These are phyloP conservation scores for Procavia capensis DNA, from an alignment of 2,113 vertebrate species.

Conservation along the genomic window DNA sequence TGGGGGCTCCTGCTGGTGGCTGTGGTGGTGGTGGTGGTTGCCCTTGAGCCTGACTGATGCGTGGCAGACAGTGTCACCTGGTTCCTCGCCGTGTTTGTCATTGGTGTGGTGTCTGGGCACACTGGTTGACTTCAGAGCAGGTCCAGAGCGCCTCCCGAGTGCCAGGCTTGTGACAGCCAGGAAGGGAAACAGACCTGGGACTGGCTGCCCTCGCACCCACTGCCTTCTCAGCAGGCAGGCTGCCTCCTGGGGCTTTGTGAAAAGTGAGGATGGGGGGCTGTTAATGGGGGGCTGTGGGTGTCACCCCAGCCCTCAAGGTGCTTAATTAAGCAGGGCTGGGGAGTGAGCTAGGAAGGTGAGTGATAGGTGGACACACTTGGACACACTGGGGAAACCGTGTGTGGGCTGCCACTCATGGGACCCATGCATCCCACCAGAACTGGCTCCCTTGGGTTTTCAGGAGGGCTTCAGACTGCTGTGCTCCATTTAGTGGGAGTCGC, in stretches of 20 bases:
- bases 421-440: too few species aligned
- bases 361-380: too few species aligned
- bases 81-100: neutral
- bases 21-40: neutral
- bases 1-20: neutral
- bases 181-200: neutral
- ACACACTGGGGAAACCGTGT: too few species aligned
- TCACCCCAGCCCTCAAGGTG: neutral
- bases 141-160: rapidly evolving
- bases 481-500: too few species aligned
- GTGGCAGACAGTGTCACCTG: too few species aligned
- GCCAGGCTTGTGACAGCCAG: rapidly evolving
- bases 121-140: rapidly evolving
- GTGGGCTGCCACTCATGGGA: too few species aligned
- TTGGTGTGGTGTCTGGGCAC: neutral
- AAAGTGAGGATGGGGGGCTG: rapidly evolving
- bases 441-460: too few species aligned
- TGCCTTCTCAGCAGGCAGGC: neutral
- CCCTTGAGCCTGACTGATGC: neutral
- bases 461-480: too few species aligned
- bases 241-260: neutral
- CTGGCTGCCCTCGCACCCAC: neutral
- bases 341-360: too few species aligned
- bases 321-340: neutral
- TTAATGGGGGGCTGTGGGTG: neutral